Percentiles rank a stretch among this genome's conserved stretches.
phyloP scores from a whole-genome alignment of 2,113 vertebrate species.

The Macrotus californicus region DNA sequence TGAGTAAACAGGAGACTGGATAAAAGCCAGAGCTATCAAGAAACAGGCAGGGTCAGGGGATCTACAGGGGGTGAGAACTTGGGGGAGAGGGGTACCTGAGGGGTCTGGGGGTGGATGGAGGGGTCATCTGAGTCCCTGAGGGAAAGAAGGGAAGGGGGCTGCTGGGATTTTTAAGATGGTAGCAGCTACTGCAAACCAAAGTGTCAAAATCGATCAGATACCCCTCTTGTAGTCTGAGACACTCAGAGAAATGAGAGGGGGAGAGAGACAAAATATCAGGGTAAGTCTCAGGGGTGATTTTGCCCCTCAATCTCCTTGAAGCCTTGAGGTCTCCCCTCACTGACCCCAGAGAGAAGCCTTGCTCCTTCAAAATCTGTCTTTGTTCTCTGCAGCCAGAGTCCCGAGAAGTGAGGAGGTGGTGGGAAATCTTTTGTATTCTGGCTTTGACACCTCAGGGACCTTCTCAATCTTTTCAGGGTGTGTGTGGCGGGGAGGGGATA shows the following conservation, averaged over 20 bases:
- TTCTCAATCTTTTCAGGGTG: not conserved
- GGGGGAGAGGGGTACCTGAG: not conserved
- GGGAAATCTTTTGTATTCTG: not conserved
- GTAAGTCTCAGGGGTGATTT: not conserved
- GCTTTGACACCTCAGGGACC: not conserved
- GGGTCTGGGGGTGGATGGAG: not conserved
- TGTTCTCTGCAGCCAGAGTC: not conserved
- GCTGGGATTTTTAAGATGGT: not conserved
- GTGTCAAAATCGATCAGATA: not conserved
- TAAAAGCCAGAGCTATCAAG: not conserved
- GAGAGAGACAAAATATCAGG: not conserved
- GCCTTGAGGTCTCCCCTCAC: not conserved
- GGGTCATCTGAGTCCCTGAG: not conserved
- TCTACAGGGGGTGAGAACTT: not conserved
- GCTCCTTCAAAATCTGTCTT: not conserved
- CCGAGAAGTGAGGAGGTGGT: not conserved
- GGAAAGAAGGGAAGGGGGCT: not conserved
- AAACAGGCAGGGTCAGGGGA: not conserved
- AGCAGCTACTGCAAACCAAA: not conserved
- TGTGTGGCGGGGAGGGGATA: too few relatives aligned
- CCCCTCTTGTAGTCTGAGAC: not conserved
- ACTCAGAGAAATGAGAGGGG: not conserved
- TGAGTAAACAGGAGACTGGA: slow-evolving; percentile 8
- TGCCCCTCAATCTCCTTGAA: not conserved
- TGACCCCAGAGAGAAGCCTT: not conserved